Evolutionary conservation across 2,113 vertebrate genomes (phyloP).

Genomic region (Todiramphus saurophagus): DNA sequence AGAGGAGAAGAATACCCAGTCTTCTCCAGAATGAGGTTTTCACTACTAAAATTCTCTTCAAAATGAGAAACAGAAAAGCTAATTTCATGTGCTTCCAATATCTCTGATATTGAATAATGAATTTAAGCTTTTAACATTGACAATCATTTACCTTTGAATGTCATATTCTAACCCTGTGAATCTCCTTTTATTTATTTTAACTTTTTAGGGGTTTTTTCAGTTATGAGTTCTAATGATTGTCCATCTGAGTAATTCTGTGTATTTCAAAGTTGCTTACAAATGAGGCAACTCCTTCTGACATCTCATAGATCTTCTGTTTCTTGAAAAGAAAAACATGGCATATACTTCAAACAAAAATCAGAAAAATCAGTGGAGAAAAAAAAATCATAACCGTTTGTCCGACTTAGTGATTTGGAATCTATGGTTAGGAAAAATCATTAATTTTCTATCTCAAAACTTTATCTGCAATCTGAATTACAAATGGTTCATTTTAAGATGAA

Average conservation of each 20-base stretch:
- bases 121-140: neutral
- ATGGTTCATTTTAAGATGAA: neutral
- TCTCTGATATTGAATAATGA: neutral
- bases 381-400: neutral
- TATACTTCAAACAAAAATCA: neutral
- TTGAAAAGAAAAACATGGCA: neutral
- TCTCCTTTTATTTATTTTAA: neutral
- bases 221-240: neutral
- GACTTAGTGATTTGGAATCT: neutral
- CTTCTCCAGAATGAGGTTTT: neutral
- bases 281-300: neutral
- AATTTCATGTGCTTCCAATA: neutral
- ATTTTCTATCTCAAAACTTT: neutral
- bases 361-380: neutral
- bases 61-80: neutral
- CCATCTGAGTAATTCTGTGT: neutral
- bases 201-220: neutral
- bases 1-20: fast-evolving
- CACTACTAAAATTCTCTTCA: neutral
- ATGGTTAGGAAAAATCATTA: neutral
- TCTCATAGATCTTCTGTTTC: neutral
- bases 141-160: neutral
- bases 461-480: neutral
- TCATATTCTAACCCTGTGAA: neutral
- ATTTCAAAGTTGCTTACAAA: neutral